phyloP scores from a whole-genome alignment of 2,113 vertebrate genomes.

The Lagenorhynchus albirostris region DNA sequence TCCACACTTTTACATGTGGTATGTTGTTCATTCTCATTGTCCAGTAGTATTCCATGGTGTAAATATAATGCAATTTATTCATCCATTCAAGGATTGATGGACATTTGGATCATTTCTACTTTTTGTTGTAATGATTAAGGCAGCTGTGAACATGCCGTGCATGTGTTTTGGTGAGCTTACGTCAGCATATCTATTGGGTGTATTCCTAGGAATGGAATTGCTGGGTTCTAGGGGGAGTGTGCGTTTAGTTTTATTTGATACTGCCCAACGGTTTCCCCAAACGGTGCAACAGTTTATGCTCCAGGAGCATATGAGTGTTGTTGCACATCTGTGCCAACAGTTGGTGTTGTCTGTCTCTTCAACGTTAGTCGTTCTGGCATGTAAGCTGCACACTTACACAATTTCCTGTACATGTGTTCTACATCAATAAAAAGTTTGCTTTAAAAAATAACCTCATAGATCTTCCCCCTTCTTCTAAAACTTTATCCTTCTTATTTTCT shows the following conservation, averaged over 20 bases:
- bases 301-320: background rate
- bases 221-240: background rate
- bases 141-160: background rate
- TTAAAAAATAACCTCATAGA: background rate
- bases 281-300: background rate
- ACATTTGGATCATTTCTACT: background rate
- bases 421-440: background rate
- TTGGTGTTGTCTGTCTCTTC: background rate
- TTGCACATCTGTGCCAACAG: background rate
- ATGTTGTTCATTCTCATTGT: background rate
- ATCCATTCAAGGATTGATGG: background rate
- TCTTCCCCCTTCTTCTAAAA: background rate
- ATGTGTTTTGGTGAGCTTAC: background rate
- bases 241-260: background rate
- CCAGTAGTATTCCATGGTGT: background rate
- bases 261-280: background rate
- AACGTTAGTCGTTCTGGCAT: background rate
- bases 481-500: background rate
- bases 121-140: background rate
- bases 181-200: background rate
- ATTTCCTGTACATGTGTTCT: background rate
- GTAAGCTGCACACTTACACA: background rate
- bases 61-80: background rate
- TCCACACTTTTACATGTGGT: accelerated
- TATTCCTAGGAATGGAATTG: background rate